Evolutionary conservation across 2,888 invertebrate species (phyloP), one percentile per base, ranked within the genome.

Genomic region (Drosophila multiciliata): DNA sequence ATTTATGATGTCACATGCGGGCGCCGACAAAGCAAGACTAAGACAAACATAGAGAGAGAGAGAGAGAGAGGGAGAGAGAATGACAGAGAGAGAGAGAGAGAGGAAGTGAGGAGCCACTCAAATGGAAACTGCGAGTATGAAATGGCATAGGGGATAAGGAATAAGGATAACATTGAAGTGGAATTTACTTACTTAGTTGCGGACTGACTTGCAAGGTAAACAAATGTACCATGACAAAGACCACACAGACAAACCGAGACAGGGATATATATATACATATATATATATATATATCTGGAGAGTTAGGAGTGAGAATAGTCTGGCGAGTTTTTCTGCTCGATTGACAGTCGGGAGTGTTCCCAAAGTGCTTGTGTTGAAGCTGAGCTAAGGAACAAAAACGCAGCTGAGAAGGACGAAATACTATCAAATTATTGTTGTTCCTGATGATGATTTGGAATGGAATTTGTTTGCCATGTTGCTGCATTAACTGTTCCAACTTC

Each of bases 1-100:
- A 84, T 84, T 84, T 87, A 87, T 84, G 82, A 82, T 87, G 85
- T 79, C 79, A 82, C 79, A 81, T 72, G 78, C 83, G 83, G 72
- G 73, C 33, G 66, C 45, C 49, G 65, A 29, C 57, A 68, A 33
- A 29, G n/a, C 48, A 29, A 38, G 23, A 50, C 36, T 7, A 20
- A 58, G n/a, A 40, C 20, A 23, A 29, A 38, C 11, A 29, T 5
- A 26, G 11, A 32, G n/a, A 9, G 6, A 1, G 17, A 5, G 12
- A 35, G 3, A 11, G 23, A 7, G 20, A 32, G 23, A 38, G 9
- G 5, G 38, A 17, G 3, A 3, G 23, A 11, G 50, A 12, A 12
- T 15, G 15, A 15, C 1, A 6, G 5, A 23, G 32, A n/a, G 35
- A 17, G 53, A 3, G 53, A 45, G 33, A 7, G 15, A 29, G 26